Evolutionary conservation across 2,888 invertebrate species (phyloP).

Genomic region (Ctenicera cuprea): DNA sequence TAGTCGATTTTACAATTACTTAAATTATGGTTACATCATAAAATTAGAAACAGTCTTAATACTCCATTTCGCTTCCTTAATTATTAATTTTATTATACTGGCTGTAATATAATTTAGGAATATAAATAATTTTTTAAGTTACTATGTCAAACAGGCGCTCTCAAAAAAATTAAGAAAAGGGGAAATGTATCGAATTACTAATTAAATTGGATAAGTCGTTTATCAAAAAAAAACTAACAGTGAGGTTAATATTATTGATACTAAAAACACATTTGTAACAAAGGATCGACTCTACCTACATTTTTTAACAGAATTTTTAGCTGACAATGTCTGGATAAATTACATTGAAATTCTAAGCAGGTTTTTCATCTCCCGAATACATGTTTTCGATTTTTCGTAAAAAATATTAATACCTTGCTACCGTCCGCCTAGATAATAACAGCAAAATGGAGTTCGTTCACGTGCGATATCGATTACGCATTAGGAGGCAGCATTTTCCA

Average conservation of each 20-base stretch:
- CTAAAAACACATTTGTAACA: neutral
- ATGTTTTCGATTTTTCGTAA: conserved; percentile 10
- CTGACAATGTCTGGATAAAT: neutral
- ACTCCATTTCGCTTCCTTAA: too few species aligned
- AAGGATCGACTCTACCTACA: neutral
- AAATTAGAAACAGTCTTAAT: too few species aligned
- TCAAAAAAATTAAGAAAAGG: too few species aligned
- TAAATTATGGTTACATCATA: too few species aligned
- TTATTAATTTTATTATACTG: too few species aligned
- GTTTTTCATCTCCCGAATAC: conserved; percentile 3
- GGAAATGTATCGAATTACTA: neutral
- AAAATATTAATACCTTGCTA: conserved; percentile 1
- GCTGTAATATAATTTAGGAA: too few species aligned
- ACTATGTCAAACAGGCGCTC: too few species aligned
- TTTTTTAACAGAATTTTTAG: conserved; percentile 1
- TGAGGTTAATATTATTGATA: neutral
- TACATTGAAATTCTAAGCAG: conserved; percentile 12
- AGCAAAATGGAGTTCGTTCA: conserved; percentile 18
- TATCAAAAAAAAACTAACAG: conserved; percentile 2
- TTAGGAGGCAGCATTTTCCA: conserved; percentile 7
- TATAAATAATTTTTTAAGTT: too few species aligned
- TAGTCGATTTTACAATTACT: too few species aligned
- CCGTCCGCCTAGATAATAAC: neutral
- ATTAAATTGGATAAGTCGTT: conserved; percentile 7
- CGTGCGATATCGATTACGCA: conserved; percentile 33